Evolutionary conservation across 2,113 vertebrate species (phyloP).

Genomic region (Dolichallabes microphthalmus): DNA sequence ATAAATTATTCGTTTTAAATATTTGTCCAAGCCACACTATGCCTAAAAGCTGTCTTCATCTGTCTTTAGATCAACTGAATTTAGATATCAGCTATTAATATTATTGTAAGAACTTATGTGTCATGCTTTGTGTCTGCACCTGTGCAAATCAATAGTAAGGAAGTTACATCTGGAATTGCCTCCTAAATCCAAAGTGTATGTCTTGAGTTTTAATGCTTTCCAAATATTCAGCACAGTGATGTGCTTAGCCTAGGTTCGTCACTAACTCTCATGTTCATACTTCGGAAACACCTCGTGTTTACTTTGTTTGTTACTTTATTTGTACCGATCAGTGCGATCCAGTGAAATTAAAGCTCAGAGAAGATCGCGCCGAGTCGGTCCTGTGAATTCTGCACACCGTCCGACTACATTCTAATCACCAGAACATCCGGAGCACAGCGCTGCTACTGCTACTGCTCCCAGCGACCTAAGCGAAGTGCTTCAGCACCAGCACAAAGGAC

Average conservation of each 20-base stretch:
- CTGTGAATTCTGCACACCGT: neutral
- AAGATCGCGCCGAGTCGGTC: neutral
- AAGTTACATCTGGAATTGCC: neutral
- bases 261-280: neutral
- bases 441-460: neutral
- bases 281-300: neutral
- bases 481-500: slow-evolving; percentile 76
- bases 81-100: neutral
- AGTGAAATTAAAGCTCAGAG: slow-evolving; percentile 15
- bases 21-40: neutral
- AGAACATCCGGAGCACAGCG: slow-evolving; percentile 9
- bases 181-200: neutral
- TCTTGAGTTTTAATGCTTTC: neutral
- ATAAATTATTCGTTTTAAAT: neutral
- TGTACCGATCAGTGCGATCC: neutral
- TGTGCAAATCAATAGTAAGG: neutral
- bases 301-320: slow-evolving; percentile 19
- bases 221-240: neutral
- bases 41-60: neutral
- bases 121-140: neutral
- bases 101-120: neutral
- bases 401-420: slow-evolving; percentile 2
- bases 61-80: neutral
- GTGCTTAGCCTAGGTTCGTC: neutral
- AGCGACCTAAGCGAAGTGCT: slow-evolving; percentile 55